Evolutionary conservation across 2,888 invertebrate species (phyloP).

Genomic region (Apodemia zela): DNA sequence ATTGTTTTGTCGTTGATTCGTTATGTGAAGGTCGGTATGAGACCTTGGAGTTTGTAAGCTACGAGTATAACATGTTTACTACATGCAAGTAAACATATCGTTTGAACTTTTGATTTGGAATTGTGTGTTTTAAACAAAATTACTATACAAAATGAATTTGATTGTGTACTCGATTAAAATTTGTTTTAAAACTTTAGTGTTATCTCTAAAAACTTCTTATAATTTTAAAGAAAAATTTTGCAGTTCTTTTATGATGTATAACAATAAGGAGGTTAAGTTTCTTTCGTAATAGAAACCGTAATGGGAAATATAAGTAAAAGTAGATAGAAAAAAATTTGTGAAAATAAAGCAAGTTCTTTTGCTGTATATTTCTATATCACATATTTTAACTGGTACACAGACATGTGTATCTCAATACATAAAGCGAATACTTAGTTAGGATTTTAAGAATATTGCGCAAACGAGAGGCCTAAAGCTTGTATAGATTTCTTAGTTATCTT

Average conservation of each 20-base stretch:
- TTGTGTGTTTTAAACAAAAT: slow-evolving; percentile 30
- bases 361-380: too few species aligned
- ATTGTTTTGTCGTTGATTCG: not conserved
- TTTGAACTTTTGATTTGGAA: slow-evolving; percentile 44
- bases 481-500: too few species aligned
- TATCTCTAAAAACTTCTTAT: too few species aligned
- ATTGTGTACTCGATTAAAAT: not conserved
- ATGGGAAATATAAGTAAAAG: too few species aligned
- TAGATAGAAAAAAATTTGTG: too few species aligned
- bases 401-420: too few species aligned
- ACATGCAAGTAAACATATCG: slow-evolving; percentile 41
- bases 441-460: too few species aligned
- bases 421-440: too few species aligned
- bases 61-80: not conserved
- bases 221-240: too few species aligned
- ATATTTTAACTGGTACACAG: too few species aligned
- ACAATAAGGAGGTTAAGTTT: not conserved
- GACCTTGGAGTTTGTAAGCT: slow-evolving; percentile 2
- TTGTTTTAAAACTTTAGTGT: not conserved
- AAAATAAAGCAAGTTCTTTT: too few species aligned
- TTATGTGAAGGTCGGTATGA: slow-evolving; percentile 2
- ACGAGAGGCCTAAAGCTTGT: too few species aligned
- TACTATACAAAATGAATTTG: not conserved
- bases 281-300: not conserved
- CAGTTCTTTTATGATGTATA: not conserved